phyloP scores from a whole-genome alignment of 2,797 vertebrate genomes.

The Pampus argenteus region DNA sequence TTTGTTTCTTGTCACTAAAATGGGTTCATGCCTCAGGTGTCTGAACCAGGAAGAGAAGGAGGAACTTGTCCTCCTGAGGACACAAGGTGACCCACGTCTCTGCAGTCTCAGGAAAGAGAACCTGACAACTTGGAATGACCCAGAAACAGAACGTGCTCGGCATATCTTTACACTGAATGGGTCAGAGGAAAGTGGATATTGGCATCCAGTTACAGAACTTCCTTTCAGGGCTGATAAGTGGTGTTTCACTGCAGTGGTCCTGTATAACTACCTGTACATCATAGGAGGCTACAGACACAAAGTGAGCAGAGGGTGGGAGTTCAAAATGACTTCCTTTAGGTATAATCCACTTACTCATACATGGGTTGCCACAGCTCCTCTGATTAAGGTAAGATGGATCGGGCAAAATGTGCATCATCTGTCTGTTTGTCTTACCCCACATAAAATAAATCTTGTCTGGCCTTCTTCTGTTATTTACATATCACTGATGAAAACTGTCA shows the following conservation, averaged over 20 bases:
- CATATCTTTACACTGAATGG: conserved; percentile 75
- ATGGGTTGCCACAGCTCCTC: conserved; percentile 79
- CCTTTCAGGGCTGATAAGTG: conserved; percentile 87
- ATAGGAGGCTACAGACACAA: conserved; percentile 85
- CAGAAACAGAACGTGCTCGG: conserved; percentile 70
- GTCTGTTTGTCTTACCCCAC: background rate
- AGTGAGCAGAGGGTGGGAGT: conserved; percentile 80
- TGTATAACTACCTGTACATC: conserved; percentile 87
- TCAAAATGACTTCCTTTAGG: conserved; percentile 85
- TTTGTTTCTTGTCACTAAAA: conserved; percentile 17
- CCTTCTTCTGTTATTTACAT: background rate
- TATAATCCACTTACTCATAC: conserved; percentile 81
- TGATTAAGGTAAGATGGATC: conserved; percentile 80
- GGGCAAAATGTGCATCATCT: background rate
- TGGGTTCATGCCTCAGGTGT: conserved; percentile 36
- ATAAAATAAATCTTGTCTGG: background rate
- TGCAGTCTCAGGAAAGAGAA: conserved; percentile 87
- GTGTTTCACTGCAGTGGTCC: conserved; percentile 85
- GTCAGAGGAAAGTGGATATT: conserved; percentile 64
- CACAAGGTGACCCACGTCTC: conserved; percentile 59
- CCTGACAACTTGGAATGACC: conserved; percentile 69
- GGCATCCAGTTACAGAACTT: conserved; percentile 77
- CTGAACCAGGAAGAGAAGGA: conserved; percentile 65
- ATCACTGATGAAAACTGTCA: conserved; percentile 24
- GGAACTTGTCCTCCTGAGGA: conserved; percentile 72